Percentiles rank a stretch among this genome's conserved stretches.
Evolutionary conservation across 1,140 invertebrate species (phyloP).

Genomic region (Caenorhabditis brenneri): DNA sequence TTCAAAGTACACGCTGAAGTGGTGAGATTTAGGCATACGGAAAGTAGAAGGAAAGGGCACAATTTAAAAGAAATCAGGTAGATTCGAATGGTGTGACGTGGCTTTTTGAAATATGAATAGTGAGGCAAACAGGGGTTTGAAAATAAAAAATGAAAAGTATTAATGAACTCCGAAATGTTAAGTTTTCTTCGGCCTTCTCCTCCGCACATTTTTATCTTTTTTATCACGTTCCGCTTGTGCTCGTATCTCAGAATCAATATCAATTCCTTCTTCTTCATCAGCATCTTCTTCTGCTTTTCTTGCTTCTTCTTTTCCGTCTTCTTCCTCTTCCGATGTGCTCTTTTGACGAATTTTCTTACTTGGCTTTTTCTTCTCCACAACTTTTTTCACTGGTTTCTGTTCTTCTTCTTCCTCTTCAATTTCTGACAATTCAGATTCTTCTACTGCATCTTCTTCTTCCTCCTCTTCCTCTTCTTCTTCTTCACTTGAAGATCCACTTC

Average conservation of each 20-base stretch:
- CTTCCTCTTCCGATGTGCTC: not conserved
- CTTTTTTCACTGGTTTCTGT: not conserved
- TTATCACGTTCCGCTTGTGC: not conserved
- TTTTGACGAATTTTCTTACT: not conserved
- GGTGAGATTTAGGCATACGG: not conserved
- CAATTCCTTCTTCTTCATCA: conserved; percentile 2
- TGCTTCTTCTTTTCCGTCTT: not conserved
- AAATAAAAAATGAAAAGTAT: too few species aligned
- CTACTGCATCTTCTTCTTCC: conserved; percentile 22
- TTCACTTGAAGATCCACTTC: not conserved
- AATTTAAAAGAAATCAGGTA: too few species aligned
- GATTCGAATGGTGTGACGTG: too few species aligned
- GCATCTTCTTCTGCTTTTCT: not conserved
- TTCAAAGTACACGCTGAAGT: not conserved
- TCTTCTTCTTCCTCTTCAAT: conserved; percentile 41
- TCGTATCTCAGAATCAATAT: conserved; percentile 37
- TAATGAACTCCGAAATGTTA: not conserved
- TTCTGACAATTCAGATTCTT: conserved; percentile 31
- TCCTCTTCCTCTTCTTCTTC: conserved; percentile 40
- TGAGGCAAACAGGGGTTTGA: too few species aligned
- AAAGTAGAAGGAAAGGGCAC: not conserved
- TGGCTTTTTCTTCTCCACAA: not conserved
- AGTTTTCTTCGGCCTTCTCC: conserved; percentile 3
- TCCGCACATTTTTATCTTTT: conserved; percentile 5
- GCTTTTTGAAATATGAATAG: too few species aligned